Conservation (phyloP, 1,140 invertebrate genomes). For the Euwallacea fornicatus region DNA sequence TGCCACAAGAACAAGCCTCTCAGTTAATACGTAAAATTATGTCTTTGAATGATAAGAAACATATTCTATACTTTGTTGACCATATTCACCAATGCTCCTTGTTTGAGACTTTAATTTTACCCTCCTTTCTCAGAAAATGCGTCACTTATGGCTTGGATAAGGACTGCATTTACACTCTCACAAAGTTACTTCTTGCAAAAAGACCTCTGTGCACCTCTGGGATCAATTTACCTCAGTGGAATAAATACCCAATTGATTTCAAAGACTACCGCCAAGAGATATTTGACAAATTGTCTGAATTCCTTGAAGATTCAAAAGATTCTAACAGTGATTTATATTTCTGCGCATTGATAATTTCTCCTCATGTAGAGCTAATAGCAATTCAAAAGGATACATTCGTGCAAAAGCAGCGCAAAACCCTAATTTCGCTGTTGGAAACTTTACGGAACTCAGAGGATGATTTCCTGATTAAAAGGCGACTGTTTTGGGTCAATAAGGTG, state of each 20-base stretch:
- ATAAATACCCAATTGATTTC: constrained; percentile 66
- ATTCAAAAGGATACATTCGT: constrained; percentile 34
- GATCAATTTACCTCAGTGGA: constrained; percentile 63
- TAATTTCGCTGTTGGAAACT: constrained; percentile 6
- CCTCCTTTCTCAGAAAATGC: constrained; percentile 66
- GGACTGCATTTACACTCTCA: constrained; percentile 61
- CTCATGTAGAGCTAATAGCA: constrained; percentile 57
- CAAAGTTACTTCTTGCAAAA: constrained; percentile 69
- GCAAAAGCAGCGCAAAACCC: constrained; percentile 45
- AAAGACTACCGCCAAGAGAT: constrained; percentile 52
- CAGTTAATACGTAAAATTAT: constrained; percentile 65
- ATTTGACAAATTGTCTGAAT: constrained; percentile 50
- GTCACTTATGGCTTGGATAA: constrained; percentile 58
- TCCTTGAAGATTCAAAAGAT: constrained; percentile 8
- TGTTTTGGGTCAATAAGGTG: constrained; percentile 58
- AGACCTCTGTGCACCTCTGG: constrained; percentile 63
- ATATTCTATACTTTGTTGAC: constrained; percentile 66
- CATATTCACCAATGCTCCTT: constrained; percentile 66
- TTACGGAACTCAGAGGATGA: constrained; percentile 27
- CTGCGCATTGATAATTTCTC: constrained; percentile 62
- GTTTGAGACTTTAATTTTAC: constrained; percentile 74
- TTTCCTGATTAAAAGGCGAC: constrained; percentile 47
- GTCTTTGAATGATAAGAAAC: constrained; percentile 56
- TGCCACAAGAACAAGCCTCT: constrained; percentile 71
- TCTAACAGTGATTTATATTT: constrained; percentile 53